These are phyloP conservation scores for Macrobrachium rosenbergii DNA, from an alignment of 1,140 invertebrate genomes.

Conservation along the genomic window DNA sequence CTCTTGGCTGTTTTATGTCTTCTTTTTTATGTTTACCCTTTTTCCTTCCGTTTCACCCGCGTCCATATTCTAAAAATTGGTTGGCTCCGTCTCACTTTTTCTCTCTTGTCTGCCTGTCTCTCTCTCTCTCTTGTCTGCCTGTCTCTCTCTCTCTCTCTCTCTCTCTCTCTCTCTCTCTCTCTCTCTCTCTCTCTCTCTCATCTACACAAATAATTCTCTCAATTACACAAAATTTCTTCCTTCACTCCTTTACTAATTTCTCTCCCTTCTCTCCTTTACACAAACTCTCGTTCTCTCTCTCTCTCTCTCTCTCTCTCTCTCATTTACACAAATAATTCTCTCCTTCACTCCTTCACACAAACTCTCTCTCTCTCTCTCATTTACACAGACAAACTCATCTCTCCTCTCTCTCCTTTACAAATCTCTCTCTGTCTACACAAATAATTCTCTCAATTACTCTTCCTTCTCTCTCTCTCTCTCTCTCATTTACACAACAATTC, in stretches of 20 bases:
- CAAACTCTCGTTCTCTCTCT: neutral
- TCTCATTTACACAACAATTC: neutral
- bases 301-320: neutral
- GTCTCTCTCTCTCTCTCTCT: neutral
- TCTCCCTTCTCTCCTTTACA: too few species aligned
- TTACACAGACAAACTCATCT: too few species aligned
- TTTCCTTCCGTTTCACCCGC: neutral
- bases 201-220: too few species aligned
- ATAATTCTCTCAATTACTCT: too few species aligned
- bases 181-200: too few species aligned
- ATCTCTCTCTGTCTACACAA: too few species aligned
- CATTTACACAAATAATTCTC: neutral
- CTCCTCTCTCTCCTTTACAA: neutral
- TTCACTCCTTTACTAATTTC: neutral
- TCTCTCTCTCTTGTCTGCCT: too few species aligned
- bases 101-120: neutral
- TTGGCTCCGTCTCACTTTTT: neutral
- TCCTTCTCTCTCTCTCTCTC: neutral
- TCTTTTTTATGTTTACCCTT: too few species aligned
- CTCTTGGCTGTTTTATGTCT: neutral
- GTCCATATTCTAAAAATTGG: neutral
- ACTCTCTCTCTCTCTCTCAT: too few species aligned
- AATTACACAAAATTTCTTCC: neutral
- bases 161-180: neutral
- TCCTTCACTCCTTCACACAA: neutral